Base-by-base conservation (phyloP, 2,797 vertebrate species). In the Ctenochaetus hawaiiensis region DNA sequence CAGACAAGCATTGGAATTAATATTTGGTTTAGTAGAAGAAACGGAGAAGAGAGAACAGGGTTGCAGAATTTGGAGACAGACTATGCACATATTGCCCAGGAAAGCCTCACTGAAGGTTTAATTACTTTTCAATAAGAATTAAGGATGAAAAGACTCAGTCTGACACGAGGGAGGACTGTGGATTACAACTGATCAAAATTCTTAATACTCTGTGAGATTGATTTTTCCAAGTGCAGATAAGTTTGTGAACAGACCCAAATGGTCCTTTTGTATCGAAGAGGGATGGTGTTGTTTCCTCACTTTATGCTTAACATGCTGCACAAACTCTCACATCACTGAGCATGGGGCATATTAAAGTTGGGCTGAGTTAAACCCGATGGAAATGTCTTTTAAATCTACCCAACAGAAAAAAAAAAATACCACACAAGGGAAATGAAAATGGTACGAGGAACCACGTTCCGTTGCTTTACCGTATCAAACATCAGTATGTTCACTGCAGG, bases 81-180 rank as follows among this genome's bases (percentile, higher is more conserved):
- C 57, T 37, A 39, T 53, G 69, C 61, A 66, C 49, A 75, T 58
- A 66, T 79, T 77, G 52, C 34, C 34, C 62, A 79, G 67, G 66
- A 87, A 84, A 75, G 69, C 77, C 74, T 86, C 79, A 81, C n/a
- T 79, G 69, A 80, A 70, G 85, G 61, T 91, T 87, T 82, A 89
- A 88, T 91, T 91, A 86, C 77, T 74, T 82, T 72, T 90, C 84
- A 81, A 89, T 85, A 78, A 39, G 72, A 89, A 80, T 92, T 89
- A 81, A 82, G 83, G 79, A 82, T 89, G 85, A 89, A 86, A 85
- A 80, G 84, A 87, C 82, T 81, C 51, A 26, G 81, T 68, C 53
- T 48, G 75, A 82, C 77, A 85, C 69, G 51, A 80, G 84, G 80
- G 82, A 93, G 64, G 66, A 83, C 69, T 80, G 70, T 71, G 86